Conservation (phyloP, 2,888 invertebrate species). For the Herminia tarsipennalis region DNA sequence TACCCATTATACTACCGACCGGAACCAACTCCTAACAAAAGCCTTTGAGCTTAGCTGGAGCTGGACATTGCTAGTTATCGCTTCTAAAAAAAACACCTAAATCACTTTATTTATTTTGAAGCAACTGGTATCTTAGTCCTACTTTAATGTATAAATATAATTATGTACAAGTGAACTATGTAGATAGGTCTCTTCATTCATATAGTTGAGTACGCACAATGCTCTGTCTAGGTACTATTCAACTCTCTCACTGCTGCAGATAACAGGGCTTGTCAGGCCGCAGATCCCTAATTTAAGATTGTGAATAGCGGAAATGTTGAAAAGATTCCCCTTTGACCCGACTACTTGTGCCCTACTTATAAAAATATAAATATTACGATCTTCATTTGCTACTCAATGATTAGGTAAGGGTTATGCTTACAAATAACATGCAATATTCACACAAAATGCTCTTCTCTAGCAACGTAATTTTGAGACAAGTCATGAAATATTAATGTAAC, state of each 20-base stretch:
- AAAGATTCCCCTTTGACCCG: slow-evolving; percentile 31
- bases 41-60: too few relatives aligned
- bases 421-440: slow-evolving; percentile 12
- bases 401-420: slow-evolving; percentile 4
- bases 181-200: too few relatives aligned
- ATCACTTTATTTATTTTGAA: too few relatives aligned
- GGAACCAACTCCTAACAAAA: too few relatives aligned
- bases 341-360: slow-evolving; percentile 3
- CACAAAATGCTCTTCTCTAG: slow-evolving; percentile 11
- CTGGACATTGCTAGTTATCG: too few relatives aligned
- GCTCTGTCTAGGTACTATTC: slow-evolving; percentile 7
- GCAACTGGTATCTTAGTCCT: too few relatives aligned
- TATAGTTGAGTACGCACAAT: slow-evolving; percentile 14
- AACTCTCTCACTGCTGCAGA: slow-evolving; percentile 13
- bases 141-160: too few relatives aligned
- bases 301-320: slow-evolving; percentile 23
- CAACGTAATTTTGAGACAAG: slow-evolving; percentile 3
- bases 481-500: neutral
- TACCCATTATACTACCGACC: too few relatives aligned
- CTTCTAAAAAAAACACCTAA: too few relatives aligned
- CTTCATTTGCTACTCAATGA: slow-evolving; percentile 12
- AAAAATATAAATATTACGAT: neutral
- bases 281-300: slow-evolving; percentile 39
- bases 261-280: slow-evolving; percentile 25
- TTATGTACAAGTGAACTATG: too few relatives aligned